Base-by-base conservation (phyloP, 2,888 invertebrate genomes). In the Sminthurides aquaticus region DNA sequence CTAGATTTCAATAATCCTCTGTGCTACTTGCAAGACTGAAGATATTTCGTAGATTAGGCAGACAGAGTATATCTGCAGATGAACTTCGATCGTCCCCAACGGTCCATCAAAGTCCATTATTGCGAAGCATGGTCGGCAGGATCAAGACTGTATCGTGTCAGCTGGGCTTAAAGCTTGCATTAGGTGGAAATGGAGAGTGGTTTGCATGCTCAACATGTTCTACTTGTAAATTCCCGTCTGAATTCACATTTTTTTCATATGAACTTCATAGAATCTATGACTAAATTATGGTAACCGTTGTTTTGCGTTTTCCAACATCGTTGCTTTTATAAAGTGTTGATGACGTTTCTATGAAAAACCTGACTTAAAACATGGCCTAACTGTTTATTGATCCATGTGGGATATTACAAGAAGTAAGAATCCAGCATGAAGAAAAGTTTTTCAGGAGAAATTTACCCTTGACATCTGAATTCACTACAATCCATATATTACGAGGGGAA, bases 181-280 rank as follows among this genome's bases (percentile, higher is more conserved):
- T 89, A 69, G 91, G 90, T 62, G 85, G 87, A 66, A 86, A 88
- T 58, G 88, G 88, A 55, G 88, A 89, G 76, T 83, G 91, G 68
- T 93, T 93, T 77, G 93, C 96, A 78, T 93, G 91, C 49, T 93
- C 93, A 0, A 96, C 77, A 94, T 95, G 94, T 96, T 96, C 79
- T 94, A 91, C 79, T 83, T 96, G 74, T 94, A 96, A n/a, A n/a
- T n/a, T n/a, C n/a, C n/a, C n/a, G n/a, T n/a, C n/a, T n/a, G n/a
- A n/a, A n/a, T n/a, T n/a, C n/a, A n/a, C n/a, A n/a, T n/a, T n/a
- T n/a, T n/a, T n/a, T n/a, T n/a, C n/a, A n/a, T n/a, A n/a, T n/a
- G n/a, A n/a, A n/a, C n/a, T n/a, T n/a, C n/a, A n/a, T n/a, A n/a
- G n/a, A n/a, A n/a, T n/a, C n/a, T n/a, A n/a, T n/a, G n/a, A n/a